Percentiles rank a stretch among this genome's conserved stretches.
Evolutionary conservation across 2,797 vertebrate species (phyloP).

Genomic region (Gobionotothen gibberifrons): DNA sequence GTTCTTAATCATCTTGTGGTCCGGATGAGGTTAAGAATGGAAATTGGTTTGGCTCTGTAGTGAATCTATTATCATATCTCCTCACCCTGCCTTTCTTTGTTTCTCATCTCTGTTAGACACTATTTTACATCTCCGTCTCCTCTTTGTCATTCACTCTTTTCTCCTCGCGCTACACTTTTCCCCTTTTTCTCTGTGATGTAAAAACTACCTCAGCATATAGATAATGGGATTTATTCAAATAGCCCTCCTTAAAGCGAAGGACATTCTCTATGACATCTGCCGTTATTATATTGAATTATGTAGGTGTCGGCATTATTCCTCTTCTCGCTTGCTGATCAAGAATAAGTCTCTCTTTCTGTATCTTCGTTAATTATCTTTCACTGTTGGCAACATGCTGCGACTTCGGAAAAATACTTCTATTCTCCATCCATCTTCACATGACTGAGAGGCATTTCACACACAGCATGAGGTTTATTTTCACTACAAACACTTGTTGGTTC

Average conservation of each 20-base stretch:
- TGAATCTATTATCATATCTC: constrained; percentile 79
- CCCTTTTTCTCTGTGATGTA: constrained; percentile 60
- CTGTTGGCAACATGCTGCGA: not conserved
- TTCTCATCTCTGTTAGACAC: constrained; percentile 65
- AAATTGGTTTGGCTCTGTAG: constrained; percentile 77
- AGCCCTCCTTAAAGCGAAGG: constrained; percentile 64
- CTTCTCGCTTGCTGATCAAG: constrained; percentile 21
- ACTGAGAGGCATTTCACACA: not conserved
- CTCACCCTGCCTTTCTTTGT: constrained; percentile 59
- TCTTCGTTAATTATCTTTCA: constrained; percentile 25
- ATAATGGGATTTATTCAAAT: constrained; percentile 81
- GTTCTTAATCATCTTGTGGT: constrained; percentile 77
- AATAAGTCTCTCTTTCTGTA: constrained; percentile 14
- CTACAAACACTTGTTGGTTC: constrained; percentile 64
- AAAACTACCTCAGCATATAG: constrained; percentile 76
- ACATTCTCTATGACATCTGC: constrained; percentile 61
- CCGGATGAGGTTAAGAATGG: constrained; percentile 75
- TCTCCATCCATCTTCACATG: not conserved
- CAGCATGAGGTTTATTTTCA: constrained; percentile 27
- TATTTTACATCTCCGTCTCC: constrained; percentile 63
- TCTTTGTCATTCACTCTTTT: constrained; percentile 67
- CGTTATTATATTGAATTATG: constrained; percentile 53
- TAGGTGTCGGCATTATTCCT: constrained; percentile 36
- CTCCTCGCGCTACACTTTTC: constrained; percentile 7
- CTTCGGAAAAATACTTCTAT: not conserved